Percentiles rank a stretch among this genome's conserved stretches.
Evolutionary conservation across 2,888 invertebrate genomes (phyloP).

Genomic region (Amphipyra berbera): DNA sequence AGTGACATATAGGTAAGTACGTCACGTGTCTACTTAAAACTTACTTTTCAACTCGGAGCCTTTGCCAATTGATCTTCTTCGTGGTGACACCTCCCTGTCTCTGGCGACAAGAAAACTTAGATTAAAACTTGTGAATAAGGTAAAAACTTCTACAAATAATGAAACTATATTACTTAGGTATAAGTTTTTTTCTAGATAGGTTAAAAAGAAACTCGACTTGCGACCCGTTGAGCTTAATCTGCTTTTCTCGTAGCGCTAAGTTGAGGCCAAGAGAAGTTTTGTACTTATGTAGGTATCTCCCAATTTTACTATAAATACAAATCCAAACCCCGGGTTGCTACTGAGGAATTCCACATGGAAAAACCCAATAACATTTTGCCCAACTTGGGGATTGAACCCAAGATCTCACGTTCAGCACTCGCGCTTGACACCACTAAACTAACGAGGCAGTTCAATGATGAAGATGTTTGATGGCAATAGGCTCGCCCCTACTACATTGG

Average conservation of each 20-base stretch:
- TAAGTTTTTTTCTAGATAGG: conserved; percentile 6
- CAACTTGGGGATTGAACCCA: no score
- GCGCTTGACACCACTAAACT: no score
- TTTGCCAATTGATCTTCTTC: conserved; percentile 87
- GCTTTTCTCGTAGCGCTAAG: background rate
- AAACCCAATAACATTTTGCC: no score
- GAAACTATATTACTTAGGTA: conserved; percentile 40
- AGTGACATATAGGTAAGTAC: conserved; percentile 1
- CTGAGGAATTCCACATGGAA: no score
- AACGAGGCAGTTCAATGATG: no score
- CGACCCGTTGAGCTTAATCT: background rate
- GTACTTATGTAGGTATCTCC: no score
- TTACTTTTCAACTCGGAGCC: conserved; percentile 87
- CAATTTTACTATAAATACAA: no score
- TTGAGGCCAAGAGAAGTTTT: background rate
- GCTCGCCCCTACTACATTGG: no score
- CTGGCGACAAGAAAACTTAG: conserved; percentile 91
- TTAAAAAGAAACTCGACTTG: conserved; percentile 7
- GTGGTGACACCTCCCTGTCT: conserved; percentile 91
- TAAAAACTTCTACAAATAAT: conserved; percentile 49
- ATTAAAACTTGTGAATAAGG: conserved; percentile 68
- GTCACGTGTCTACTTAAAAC: conserved; percentile 62
- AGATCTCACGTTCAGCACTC: no score
- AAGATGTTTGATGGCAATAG: no score
- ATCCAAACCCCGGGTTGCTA: no score